phyloP scores from a whole-genome alignment of 1,140 invertebrate genomes.

The Megalopta genalis region DNA sequence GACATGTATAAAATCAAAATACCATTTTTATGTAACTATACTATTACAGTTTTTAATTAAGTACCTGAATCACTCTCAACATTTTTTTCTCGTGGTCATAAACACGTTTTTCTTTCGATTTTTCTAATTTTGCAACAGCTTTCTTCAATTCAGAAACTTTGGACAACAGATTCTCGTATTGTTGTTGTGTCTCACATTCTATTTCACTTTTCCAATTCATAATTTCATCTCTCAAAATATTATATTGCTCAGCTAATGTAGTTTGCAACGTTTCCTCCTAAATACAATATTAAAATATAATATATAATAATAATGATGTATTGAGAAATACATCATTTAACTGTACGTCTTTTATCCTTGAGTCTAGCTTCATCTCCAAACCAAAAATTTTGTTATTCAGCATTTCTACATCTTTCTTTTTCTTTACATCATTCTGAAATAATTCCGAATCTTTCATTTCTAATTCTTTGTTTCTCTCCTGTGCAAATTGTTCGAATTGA shows the following conservation, averaged over 20 bases:
- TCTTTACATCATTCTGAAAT: slow-evolving; percentile 36
- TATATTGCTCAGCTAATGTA: slow-evolving; percentile 66
- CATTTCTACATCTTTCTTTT: slow-evolving; percentile 56
- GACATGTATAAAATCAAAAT: neutral
- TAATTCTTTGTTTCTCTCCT: slow-evolving; percentile 63
- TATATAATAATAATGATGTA: too few relatives aligned
- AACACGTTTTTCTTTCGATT: slow-evolving; percentile 46
- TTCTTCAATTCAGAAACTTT: slow-evolving; percentile 50
- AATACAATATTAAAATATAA: slow-evolving; percentile 6
- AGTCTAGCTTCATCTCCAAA: slow-evolving; percentile 66
- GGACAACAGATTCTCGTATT: slow-evolving; percentile 42
- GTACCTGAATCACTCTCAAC: slow-evolving; percentile 47
- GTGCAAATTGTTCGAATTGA: slow-evolving; percentile 50
- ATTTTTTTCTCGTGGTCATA: slow-evolving; percentile 54
- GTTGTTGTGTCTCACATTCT: slow-evolving; percentile 50
- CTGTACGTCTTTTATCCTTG: slow-evolving; percentile 67
- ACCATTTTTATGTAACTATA: too few relatives aligned
- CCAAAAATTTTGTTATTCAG: slow-evolving; percentile 63
- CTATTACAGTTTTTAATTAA: neutral
- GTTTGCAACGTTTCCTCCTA: slow-evolving; percentile 67
- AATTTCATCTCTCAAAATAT: slow-evolving; percentile 70
- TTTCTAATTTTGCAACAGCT: slow-evolving; percentile 49
- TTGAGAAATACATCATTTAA: neutral
- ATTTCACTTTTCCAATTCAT: slow-evolving; percentile 67
- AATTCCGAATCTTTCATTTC: slow-evolving; percentile 60